Evolutionary conservation across 2,113 vertebrate species (phyloP), one percentile per base, ranked within the genome.

Genomic region (Upupa epops): DNA sequence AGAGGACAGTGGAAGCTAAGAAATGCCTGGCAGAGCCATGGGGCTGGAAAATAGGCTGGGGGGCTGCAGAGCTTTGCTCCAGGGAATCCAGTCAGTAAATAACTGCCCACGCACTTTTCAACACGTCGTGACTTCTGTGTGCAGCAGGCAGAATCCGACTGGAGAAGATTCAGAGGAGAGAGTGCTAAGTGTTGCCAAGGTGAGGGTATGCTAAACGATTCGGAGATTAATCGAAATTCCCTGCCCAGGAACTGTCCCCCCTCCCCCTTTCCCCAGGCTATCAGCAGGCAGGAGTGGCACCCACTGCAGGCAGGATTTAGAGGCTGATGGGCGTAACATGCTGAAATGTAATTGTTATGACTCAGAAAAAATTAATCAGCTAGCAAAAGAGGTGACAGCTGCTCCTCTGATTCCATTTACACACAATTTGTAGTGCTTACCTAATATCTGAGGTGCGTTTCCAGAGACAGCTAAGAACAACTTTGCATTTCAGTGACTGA

Each of bases 371-470:
- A 91, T 55, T 81, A 92, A 83, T 89, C 78, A 83, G 83, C 68
- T 46, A 66, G 72, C 56, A 76, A 80, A 68, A 66, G 89, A 69
- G 32, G 22, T 72, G 89, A 54, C 89, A 93, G 65, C 83, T 90
- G 74, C 81, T 96, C 55, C 82, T 70, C 26, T 85, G 52, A 40
- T 89, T 76, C 78, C 83, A 89, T 94, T 94, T 96, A 70, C 88
- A 95, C 89, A 82, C 90, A n/a, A 88, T 96, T 92, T 93, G 77
- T 64, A 59, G 79, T 28, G 74, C 76, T 94, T 94, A 65, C 83
- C 70, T 77, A 72, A 56, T 74, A 70, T 22, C 64, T 88, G 64
- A 56, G 48, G 36, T 90, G 84, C 32, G 18, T 83, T 94, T 75
- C 77, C 68, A 83, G 84, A 79, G 75, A 79, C 63, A 63, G 78